phyloP scores from a whole-genome alignment of 2,113 vertebrate species.

The Tyrannus savana region DNA sequence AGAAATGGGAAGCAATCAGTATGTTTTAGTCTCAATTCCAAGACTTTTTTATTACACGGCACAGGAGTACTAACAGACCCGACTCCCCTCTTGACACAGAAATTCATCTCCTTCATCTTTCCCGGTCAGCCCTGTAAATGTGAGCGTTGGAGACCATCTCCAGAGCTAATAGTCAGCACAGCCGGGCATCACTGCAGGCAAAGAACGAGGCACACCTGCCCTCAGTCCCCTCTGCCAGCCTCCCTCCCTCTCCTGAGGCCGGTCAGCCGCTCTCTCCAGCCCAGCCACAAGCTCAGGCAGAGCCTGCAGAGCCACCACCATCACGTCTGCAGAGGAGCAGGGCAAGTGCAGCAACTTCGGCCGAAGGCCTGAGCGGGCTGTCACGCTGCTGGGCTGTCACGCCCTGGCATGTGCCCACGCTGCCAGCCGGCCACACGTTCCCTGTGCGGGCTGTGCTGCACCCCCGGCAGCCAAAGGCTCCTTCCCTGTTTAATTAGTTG shows the following conservation, averaged over 20 bases:
- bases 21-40: not conserved
- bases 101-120: not conserved
- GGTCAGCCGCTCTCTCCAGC: not conserved
- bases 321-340: not conserved
- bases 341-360: accelerated
- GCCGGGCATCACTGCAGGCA: not conserved
- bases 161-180: accelerated
- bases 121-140: not conserved
- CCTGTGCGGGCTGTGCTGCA: not conserved
- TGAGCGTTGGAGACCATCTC: too few relatives aligned
- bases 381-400: not conserved
- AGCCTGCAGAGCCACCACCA: not conserved
- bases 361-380: accelerated
- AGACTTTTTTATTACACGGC: not conserved
- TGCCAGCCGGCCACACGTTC: accelerated
- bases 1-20: not conserved
- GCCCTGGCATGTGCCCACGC: accelerated
- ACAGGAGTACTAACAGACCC: not conserved
- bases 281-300: not conserved
- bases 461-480: not conserved
- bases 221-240: accelerated
- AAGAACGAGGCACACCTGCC: not conserved
- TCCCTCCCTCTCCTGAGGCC: accelerated
- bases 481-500: slow-evolving; percentile 42
- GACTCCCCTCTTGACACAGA: not conserved